Evolutionary conservation across 1,140 invertebrate genomes (phyloP).

Genomic region (Geopemphigus sp.): DNA sequence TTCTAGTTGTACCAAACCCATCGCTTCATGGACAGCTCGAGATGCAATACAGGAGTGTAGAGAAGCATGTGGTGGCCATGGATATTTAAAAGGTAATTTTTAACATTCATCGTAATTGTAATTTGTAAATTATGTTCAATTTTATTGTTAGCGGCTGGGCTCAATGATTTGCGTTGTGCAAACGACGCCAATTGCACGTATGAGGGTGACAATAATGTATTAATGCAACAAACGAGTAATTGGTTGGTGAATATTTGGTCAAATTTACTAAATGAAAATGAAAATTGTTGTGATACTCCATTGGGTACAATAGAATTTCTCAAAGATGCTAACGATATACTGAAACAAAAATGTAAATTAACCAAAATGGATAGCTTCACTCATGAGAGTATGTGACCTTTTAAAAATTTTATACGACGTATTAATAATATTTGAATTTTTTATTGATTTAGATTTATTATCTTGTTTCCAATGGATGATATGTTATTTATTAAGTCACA

Average conservation of each 20-base stretch:
- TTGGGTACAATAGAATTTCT: constrained; percentile 67
- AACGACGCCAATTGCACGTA: constrained; percentile 92
- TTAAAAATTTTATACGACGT: constrained; percentile 24
- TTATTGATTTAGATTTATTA: constrained; percentile 63
- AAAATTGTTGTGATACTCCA: constrained; percentile 64
- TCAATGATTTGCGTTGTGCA: constrained; percentile 81
- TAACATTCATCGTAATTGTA: constrained; percentile 50
- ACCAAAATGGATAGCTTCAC: constrained; percentile 55
- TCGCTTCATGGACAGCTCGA: constrained; percentile 78
- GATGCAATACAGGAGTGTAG: constrained; percentile 87
- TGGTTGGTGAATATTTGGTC: constrained; percentile 62
- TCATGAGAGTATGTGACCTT: constrained; percentile 50
- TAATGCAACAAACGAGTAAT: constrained; percentile 92
- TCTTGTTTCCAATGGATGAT: constrained; percentile 79
- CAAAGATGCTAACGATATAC: constrained; percentile 58
- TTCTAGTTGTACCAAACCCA: constrained; percentile 82
- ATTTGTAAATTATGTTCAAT: constrained; percentile 49
- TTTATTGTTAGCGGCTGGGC: constrained; percentile 63
- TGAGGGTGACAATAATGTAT: constrained; percentile 94
- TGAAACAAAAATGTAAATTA: constrained; percentile 59
- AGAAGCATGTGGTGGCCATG: constrained; percentile 85
- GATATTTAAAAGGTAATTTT: constrained; percentile 69
- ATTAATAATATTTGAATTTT: constrained; percentile 3
- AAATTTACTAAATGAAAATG: constrained; percentile 41
- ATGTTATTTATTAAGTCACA: constrained; percentile 72